Percentiles rank a stretch among this genome's conserved stretches.
Evolutionary conservation across 2,797 vertebrate species (phyloP).

Genomic region (Pseudochromis fuscus): DNA sequence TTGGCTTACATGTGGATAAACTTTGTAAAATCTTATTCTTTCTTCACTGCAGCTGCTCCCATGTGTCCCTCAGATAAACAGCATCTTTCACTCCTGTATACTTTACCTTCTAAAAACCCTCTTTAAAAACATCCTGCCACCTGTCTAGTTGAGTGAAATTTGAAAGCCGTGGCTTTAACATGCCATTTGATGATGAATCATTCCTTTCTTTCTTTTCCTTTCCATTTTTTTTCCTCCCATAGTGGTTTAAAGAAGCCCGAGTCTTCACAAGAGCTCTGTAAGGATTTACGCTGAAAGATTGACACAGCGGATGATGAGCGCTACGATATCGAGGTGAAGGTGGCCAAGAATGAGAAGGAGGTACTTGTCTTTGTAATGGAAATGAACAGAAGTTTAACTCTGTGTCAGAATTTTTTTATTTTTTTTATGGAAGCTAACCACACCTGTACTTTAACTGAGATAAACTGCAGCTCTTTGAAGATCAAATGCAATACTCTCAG

Average conservation of each 20-base stretch:
- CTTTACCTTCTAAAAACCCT: conserved; percentile 42
- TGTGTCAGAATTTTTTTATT: conserved; percentile 54
- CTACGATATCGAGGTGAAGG: conserved; percentile 77
- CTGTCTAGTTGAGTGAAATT: conserved; percentile 61
- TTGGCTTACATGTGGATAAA: conserved; percentile 18
- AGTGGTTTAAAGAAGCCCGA: conserved; percentile 48
- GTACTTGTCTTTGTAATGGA: conserved; percentile 81
- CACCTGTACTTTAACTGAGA: conserved; percentile 57
- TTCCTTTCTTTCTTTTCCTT: conserved; percentile 47
- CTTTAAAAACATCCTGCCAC: conserved; percentile 43
- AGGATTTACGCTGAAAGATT: conserved; percentile 79
- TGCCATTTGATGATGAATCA: conserved; percentile 69
- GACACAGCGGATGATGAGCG: conserved; percentile 77
- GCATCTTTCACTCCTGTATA: conserved; percentile 29
- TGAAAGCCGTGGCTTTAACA: conserved; percentile 59
- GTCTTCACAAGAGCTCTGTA: conserved; percentile 75
- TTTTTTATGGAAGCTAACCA: conserved; percentile 37
- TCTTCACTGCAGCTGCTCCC: conserved; percentile 8
- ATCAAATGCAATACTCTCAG: conserved; percentile 64
- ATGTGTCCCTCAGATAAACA: conserved; percentile 37
- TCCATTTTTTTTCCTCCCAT: not conserved
- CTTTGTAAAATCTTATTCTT: conserved; percentile 12
- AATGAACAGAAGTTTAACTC: conserved; percentile 76
- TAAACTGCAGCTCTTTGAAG: conserved; percentile 73
- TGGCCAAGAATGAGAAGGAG: conserved; percentile 78